Conservation (phyloP, 2,113 vertebrate genomes). For the Hydropotes inermis region DNA sequence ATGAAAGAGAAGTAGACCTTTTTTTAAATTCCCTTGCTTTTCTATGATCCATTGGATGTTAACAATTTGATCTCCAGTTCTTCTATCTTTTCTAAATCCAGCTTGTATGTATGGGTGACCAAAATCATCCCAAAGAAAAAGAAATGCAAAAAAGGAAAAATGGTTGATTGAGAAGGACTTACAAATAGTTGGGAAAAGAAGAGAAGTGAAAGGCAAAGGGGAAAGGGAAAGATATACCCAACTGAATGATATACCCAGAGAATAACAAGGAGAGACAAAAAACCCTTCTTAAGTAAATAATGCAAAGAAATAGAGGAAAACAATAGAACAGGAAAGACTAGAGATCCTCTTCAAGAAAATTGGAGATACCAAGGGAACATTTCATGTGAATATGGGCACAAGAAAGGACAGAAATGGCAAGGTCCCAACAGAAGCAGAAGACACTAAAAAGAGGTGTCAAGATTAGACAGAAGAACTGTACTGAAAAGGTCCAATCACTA, state of each 20-base stretch:
- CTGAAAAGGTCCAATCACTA: neutral
- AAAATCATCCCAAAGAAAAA: neutral
- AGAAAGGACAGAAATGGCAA: neutral
- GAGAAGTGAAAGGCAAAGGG: neutral
- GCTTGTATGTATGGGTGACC: neutral
- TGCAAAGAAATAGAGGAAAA: neutral
- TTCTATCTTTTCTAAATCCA: neutral
- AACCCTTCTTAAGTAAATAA: neutral
- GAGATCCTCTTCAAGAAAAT: neutral
- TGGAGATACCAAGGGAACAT: neutral
- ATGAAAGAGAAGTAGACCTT: neutral
- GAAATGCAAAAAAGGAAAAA: neutral
- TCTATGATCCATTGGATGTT: neutral
- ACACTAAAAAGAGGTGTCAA: neutral
- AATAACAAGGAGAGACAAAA: neutral
- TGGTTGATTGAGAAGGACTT: neutral
- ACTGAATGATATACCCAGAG: neutral
- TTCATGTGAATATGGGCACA: neutral
- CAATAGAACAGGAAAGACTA: neutral
- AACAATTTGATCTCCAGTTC: neutral
- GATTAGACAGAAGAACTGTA: neutral
- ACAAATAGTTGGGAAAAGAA: neutral
- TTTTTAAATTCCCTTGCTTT: neutral
- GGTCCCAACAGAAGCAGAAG: neutral
- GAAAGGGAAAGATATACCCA: neutral